A percentile compares a stretch with the other conserved stretches of the same genome.
Conservation (phyloP, 2,113 vertebrate genomes). For the Gallinago jamesoni region DNA sequence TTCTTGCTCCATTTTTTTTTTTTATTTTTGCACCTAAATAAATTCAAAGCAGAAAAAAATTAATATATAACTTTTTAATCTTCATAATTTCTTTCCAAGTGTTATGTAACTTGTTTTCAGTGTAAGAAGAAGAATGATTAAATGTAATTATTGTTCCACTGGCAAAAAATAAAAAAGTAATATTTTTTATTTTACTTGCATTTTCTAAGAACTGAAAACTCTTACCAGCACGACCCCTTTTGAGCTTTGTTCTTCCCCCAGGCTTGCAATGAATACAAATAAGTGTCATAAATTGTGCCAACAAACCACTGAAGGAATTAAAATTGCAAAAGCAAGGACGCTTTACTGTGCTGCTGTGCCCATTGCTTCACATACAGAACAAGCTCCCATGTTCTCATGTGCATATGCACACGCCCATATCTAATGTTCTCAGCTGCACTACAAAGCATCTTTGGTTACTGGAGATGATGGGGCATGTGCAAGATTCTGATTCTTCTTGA, state of each 20-base stretch:
- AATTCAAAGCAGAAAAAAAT: neutral
- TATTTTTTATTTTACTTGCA: neutral
- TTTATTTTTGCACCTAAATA: slow-evolving; percentile 1
- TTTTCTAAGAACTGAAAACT: slow-evolving; percentile 13
- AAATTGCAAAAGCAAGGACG: neutral
- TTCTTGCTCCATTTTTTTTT: neutral
- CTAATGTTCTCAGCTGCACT: neutral
- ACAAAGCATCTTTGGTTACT: neutral
- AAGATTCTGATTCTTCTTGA: neutral
- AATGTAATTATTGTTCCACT: neutral
- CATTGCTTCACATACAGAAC: neutral
- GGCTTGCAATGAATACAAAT: slow-evolving; percentile 45
- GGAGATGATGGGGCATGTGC: neutral
- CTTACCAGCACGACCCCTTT: neutral
- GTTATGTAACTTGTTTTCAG: neutral
- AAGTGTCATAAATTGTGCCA: slow-evolving; percentile 32
- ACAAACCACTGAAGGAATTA: slow-evolving; percentile 7
- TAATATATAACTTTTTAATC: neutral
- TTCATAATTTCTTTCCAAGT: neutral
- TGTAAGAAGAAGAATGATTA: neutral
- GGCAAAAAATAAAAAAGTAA: neutral
- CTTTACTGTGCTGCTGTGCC: neutral
- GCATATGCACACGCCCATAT: rapidly evolving
- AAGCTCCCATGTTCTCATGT: neutral
- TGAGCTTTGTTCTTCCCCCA: slow-evolving; percentile 19